Conservation (phyloP, 2,888 invertebrate species). For the Branchellion lobata region DNA sequence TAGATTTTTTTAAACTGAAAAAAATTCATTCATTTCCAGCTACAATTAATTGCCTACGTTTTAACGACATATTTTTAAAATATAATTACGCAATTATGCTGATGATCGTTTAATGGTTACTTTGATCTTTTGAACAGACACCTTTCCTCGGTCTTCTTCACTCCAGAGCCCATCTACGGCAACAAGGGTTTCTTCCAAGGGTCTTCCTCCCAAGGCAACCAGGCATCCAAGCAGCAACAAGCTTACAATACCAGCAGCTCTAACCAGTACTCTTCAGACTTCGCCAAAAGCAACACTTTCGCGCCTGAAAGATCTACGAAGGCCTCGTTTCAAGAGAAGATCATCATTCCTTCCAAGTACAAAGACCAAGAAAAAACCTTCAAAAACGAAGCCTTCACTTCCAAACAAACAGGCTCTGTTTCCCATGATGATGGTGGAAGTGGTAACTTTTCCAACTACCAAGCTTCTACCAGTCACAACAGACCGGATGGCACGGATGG, state of each 20-base stretch:
- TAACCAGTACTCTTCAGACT: background rate
- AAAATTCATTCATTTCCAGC: no score
- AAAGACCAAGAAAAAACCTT: background rate
- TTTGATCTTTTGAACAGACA: background rate
- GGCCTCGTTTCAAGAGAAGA: no score
- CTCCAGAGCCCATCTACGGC: background rate
- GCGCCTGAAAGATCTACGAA: slow-evolving; percentile 11
- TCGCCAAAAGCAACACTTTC: background rate
- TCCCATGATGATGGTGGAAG: no score
- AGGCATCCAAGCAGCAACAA: background rate
- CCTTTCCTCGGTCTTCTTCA: background rate
- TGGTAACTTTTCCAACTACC: background rate
- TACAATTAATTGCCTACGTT: no score
- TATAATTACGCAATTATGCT: no score
- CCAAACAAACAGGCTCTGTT: no score
- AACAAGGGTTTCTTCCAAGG: no score
- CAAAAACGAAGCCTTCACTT: no score
- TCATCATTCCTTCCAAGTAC: slow-evolving; percentile 40
- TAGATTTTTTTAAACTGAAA: no score
- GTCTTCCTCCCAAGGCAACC: background rate
- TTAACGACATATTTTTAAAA: no score
- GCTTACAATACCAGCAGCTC: background rate
- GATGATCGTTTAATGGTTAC: no score
- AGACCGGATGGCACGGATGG: background rate
- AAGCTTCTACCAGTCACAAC: background rate